Evolutionary conservation across 2,113 vertebrate species (phyloP).

Genomic region (Sclerurus mexicanus): DNA sequence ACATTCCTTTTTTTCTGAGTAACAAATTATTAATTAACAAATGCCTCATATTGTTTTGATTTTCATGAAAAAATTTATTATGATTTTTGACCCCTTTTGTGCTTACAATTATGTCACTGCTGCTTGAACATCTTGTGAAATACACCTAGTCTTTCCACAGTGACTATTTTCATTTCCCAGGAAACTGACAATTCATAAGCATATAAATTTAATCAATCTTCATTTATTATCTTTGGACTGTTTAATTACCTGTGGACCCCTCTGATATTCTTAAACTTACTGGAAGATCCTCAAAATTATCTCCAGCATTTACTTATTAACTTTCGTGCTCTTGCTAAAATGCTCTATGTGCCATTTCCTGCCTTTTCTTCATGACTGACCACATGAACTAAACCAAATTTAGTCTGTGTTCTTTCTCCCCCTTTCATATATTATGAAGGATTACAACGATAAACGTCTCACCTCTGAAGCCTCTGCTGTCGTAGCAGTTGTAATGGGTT

Average conservation of each 20-base stretch:
- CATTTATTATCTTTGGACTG: background rate
- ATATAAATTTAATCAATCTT: background rate
- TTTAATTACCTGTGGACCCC: background rate
- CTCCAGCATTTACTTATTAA: background rate
- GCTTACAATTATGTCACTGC: background rate
- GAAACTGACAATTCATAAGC: background rate
- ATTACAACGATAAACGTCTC: background rate
- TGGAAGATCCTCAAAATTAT: background rate
- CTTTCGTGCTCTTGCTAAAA: background rate
- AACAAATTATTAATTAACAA: background rate
- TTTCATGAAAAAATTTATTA: background rate
- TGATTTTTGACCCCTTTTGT: background rate
- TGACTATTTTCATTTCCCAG: background rate
- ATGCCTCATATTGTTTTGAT: background rate
- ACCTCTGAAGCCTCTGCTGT: constrained; percentile 73
- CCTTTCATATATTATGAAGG: background rate
- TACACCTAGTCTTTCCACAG: background rate
- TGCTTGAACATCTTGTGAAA: background rate
- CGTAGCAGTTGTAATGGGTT: constrained; percentile 66
- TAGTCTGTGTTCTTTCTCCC: background rate
- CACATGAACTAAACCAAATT: background rate
- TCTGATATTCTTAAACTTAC: background rate
- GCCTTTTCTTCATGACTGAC: background rate
- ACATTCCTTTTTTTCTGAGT: background rate
- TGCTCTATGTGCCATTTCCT: background rate